phyloP scores from a whole-genome alignment of 2,888 invertebrate genomes.

The Baccha elongata region DNA sequence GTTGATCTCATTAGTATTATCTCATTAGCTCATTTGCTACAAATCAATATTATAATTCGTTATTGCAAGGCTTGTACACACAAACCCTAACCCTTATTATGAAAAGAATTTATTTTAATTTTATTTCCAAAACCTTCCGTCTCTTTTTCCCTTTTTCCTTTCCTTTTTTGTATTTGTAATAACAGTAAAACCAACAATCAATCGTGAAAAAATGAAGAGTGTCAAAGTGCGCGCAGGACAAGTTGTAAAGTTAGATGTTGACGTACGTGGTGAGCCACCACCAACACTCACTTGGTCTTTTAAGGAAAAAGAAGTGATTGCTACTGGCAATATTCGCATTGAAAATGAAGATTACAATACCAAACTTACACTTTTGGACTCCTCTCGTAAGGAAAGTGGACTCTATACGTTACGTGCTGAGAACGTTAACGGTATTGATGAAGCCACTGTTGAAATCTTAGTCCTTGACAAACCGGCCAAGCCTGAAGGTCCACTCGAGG shows the following conservation, averaged over 20 bases:
- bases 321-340: conserved; percentile 87
- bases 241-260: conserved; percentile 94
- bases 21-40: too few relatives aligned
- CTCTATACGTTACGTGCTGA: conserved; percentile 95
- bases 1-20: too few relatives aligned
- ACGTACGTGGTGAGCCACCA: conserved; percentile 98
- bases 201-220: conserved; percentile 95
- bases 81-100: neutral
- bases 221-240: conserved; percentile 95
- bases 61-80: conserved; percentile 74
- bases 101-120: neutral
- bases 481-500: conserved; percentile 94
- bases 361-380: conserved; percentile 90
- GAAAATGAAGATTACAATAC: conserved; percentile 97
- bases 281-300: conserved; percentile 92
- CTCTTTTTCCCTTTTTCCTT: neutral
- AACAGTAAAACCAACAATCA: conserved; percentile 96
- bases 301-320: conserved; percentile 85
- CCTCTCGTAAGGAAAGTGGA: conserved; percentile 93
- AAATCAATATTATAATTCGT: conserved; percentile 34
- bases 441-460: conserved; percentile 95
- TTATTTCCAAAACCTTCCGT: neutral
- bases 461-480: conserved; percentile 86
- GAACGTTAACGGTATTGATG: conserved; percentile 96
- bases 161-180: conserved; percentile 18